These are phyloP conservation scores for Hippopotamyrus pictus DNA, from an alignment of 2,797 vertebrate species.

Conservation along the genomic window DNA sequence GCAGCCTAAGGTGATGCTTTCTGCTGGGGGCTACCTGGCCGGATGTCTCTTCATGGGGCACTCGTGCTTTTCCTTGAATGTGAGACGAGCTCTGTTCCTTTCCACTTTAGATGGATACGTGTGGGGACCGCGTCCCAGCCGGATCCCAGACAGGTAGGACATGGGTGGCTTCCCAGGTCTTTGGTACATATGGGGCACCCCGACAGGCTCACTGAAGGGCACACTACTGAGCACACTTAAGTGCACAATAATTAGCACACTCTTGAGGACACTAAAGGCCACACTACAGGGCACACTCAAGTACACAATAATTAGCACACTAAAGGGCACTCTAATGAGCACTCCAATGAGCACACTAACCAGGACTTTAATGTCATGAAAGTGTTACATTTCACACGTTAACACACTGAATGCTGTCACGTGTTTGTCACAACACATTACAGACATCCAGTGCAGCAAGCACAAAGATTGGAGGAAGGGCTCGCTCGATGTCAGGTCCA, in stretches of 20 bases:
- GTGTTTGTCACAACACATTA: background rate
- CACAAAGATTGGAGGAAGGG: constrained; percentile 92
- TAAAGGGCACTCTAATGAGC: too few species aligned
- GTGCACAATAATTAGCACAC: background rate
- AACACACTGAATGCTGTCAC: background rate
- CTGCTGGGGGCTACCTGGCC: background rate
- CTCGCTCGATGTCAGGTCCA: constrained; percentile 82
- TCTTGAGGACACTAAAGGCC: too few species aligned
- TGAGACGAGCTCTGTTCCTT: constrained; percentile 36
- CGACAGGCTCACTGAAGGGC: background rate
- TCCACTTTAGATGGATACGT: constrained; percentile 70
- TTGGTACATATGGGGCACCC: background rate
- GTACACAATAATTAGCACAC: too few species aligned
- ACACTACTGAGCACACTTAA: background rate
- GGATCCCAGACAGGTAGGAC: constrained; percentile 84
- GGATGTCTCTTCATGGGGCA: background rate
- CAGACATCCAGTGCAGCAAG: constrained; percentile 81
- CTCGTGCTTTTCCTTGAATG: background rate
- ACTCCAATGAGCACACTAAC: background rate
- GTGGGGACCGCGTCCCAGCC: constrained; percentile 77
- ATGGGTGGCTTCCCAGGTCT: background rate
- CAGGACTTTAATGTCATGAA: background rate
- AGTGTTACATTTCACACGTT: background rate
- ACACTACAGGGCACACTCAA: too few species aligned
- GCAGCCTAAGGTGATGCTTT: background rate